phyloP scores from a whole-genome alignment of 2,888 invertebrate species.

The Eledona agricola region DNA sequence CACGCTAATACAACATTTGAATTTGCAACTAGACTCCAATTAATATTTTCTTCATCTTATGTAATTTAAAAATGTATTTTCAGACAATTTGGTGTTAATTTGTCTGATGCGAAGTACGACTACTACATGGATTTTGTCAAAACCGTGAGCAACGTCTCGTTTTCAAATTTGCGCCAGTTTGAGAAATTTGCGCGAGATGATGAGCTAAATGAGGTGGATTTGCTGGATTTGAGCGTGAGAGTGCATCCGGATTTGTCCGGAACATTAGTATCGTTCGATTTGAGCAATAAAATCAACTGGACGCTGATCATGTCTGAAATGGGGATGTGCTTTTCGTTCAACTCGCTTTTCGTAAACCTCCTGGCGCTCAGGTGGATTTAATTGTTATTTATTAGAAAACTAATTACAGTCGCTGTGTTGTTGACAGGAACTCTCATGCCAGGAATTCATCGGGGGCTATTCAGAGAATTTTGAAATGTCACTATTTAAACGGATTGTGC shows the following conservation, averaged over 20 bases:
- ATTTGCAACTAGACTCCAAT: neutral
- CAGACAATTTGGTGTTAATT: conserved; percentile 62
- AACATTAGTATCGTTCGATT: conserved; percentile 64
- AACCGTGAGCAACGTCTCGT: conserved; percentile 63
- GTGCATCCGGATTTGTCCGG: conserved; percentile 64
- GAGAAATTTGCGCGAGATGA: conserved; percentile 60
- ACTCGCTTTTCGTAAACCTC: conserved; percentile 67
- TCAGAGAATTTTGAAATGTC: conserved; percentile 51
- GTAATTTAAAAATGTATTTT: conserved; percentile 1
- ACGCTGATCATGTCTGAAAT: conserved; percentile 70
- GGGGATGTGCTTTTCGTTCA: conserved; percentile 72
- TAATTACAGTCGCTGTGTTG: no score
- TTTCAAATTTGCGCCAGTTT: conserved; percentile 59
- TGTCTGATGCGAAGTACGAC: conserved; percentile 60
- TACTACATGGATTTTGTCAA: conserved; percentile 64
- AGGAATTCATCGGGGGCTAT: neutral
- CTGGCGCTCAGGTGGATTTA: conserved; percentile 62
- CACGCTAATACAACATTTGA: neutral
- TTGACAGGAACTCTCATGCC: neutral
- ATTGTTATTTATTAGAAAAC: no score
- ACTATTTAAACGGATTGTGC: conserved; percentile 60
- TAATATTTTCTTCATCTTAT: conserved; percentile 2
- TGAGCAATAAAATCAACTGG: conserved; percentile 59
- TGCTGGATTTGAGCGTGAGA: conserved; percentile 62
- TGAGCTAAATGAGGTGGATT: conserved; percentile 60